Conservation (phyloP, 2,113 vertebrate genomes). For the Pelvicachromis taeniatus region DNA sequence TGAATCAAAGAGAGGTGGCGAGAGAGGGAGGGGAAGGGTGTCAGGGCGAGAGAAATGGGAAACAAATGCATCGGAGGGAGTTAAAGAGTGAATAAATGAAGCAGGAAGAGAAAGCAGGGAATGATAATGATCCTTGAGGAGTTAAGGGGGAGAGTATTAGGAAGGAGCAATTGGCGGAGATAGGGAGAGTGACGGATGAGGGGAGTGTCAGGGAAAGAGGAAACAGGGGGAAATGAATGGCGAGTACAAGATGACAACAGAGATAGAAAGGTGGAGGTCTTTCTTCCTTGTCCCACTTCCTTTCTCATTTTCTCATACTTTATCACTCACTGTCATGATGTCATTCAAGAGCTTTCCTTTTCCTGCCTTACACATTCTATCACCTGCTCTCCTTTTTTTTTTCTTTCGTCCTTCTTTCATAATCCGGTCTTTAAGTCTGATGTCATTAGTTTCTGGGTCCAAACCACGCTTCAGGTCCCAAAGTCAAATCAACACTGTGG, state of each 20-base stretch:
- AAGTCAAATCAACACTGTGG: too few species aligned
- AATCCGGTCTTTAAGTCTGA: too few species aligned
- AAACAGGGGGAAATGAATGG: slow-evolving; percentile 36
- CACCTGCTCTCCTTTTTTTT: background rate
- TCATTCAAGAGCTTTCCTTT: background rate
- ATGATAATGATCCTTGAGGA: slow-evolving; percentile 51
- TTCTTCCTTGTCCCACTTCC: slow-evolving; percentile 6
- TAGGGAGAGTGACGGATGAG: slow-evolving; percentile 58
- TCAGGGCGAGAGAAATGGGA: background rate
- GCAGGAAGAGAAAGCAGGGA: slow-evolving; percentile 17
- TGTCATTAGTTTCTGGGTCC: too few species aligned
- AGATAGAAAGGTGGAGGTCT: slow-evolving; percentile 44
- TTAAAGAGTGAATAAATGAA: slow-evolving; percentile 60
- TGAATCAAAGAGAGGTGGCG: background rate
- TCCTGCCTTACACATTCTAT: background rate
- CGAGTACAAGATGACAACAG: slow-evolving; percentile 59
- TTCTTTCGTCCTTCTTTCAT: background rate
- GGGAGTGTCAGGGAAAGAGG: background rate
- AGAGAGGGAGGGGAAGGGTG: background rate
- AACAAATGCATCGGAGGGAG: slow-evolving; percentile 20
- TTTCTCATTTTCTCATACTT: slow-evolving; percentile 5
- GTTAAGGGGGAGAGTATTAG: slow-evolving; percentile 37
- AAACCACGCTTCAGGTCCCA: too few species aligned
- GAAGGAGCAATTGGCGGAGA: slow-evolving; percentile 36
- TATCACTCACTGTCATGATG: slow-evolving; percentile 16